Evolutionary conservation across 2,888 invertebrate species (phyloP), one percentile per base, ranked within the genome.

Genomic region (Gerris lacustris): DNA sequence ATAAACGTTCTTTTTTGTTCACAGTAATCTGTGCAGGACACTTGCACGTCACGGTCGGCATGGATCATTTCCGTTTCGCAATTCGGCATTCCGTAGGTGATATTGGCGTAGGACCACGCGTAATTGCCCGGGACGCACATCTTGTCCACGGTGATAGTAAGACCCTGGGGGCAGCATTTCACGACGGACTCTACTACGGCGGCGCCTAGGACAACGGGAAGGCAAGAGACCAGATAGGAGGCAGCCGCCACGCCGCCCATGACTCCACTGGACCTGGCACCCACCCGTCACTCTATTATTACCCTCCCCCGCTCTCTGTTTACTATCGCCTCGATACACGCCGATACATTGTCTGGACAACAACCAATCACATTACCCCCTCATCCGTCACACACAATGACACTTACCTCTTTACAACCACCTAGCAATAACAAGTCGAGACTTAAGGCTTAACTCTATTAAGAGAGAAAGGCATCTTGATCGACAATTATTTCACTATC

Each of bases 131-230:
- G 6, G 17, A 55, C 66, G 67, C 72, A 72, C 17, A 45, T 55
- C 67, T 70, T 44, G 15, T 15, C 44, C 45, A 70, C 55, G 6
- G 31, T 66, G 31, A 75, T 71, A 11, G 73, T 70, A 6, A 68
- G 43, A 7, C 67, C 70, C 18, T 71, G 73, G 15, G 72, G 71
- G 44, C 75, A 75, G 66, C 75, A 75, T 70, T 75, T 75, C 67
- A 68, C 69, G 43, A 74, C 69, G 5, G 68, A 31, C 45, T 67
- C 69, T n/a, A 66, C 45, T 44, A 44, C 44, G 63, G 11, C 44
- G 44, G 67, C 47, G 44, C 63, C 45, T 17, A 67, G 9, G 31
- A 62, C 6, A 15, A 9, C n/a, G 43, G 43, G 6, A n/a, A 63
- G 15, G 7, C 11, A 31, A 31, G 55, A 55, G 55, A 55, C 55